These are phyloP conservation scores for Drosophila sordidula DNA, from an alignment of 2,888 invertebrate species.

Conservation along the genomic window DNA sequence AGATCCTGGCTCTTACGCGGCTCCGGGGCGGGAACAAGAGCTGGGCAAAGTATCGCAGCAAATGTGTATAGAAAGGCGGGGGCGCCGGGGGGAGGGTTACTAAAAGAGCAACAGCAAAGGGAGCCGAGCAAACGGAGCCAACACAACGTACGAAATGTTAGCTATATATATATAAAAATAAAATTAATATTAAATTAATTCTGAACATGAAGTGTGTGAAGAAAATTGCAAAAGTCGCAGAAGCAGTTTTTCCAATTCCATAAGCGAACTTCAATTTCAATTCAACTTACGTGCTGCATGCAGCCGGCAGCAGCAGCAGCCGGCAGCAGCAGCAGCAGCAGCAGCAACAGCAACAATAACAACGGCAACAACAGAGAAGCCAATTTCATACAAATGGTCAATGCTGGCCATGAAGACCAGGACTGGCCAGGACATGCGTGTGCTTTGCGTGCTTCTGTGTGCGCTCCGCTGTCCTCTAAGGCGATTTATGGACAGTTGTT, in stretches of 20 bases:
- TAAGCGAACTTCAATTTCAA: constrained; percentile 80
- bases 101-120: constrained; percentile 31
- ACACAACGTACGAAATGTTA: constrained; percentile 38
- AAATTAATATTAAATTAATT: constrained; percentile 82
- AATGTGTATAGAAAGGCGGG: background rate
- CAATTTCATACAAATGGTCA: constrained; percentile 74
- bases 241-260: constrained; percentile 74
- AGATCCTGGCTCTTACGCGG: constrained; percentile 34
- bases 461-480: constrained; percentile 49
- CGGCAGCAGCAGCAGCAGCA: constrained; percentile 42
- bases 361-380: constrained; percentile 49
- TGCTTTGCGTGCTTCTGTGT: constrained; percentile 11
- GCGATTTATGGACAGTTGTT: constrained; percentile 70
- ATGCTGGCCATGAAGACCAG: constrained; percentile 60
- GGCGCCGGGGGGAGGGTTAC: background rate
- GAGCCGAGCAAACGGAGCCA: constrained; percentile 24
- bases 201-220: constrained; percentile 79
- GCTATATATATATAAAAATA: constrained; percentile 64
- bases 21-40: constrained; percentile 3
- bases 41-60: constrained; percentile 30
- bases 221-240: constrained; percentile 78
- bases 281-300: constrained; percentile 74
- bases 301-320: constrained; percentile 45
- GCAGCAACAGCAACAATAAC: constrained; percentile 44
- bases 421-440: constrained; percentile 33